Evolutionary conservation across 2,888 invertebrate species (phyloP).

Genomic region (Cheilosia scutellata): DNA sequence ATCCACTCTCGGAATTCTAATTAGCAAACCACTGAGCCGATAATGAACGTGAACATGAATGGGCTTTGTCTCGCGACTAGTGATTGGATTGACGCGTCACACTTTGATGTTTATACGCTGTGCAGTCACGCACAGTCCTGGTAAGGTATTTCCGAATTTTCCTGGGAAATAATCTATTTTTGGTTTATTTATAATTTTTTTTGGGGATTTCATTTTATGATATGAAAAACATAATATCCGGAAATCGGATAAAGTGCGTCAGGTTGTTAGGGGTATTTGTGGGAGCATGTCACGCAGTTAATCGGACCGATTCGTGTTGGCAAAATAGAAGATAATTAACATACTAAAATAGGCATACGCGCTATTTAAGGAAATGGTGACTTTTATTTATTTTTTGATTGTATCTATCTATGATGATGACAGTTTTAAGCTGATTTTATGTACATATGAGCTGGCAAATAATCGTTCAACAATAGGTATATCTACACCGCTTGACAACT

Average conservation of each 20-base stretch:
- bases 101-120: slow-evolving; percentile 20
- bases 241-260: too few species aligned
- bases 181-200: not conserved
- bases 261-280: too few species aligned
- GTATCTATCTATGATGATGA: too few species aligned
- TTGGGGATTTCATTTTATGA: slow-evolving; percentile 32
- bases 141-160: slow-evolving; percentile 12
- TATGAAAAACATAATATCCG: not conserved
- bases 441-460: too few species aligned
- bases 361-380: not conserved
- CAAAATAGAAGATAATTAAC: slow-evolving; percentile 49
- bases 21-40: slow-evolving; percentile 50
- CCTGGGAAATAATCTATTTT: slow-evolving; percentile 27
- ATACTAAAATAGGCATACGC: too few species aligned
- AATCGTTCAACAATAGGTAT: too few species aligned
- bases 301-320: slow-evolving; percentile 37
- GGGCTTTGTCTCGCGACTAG: slow-evolving; percentile 24
- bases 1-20: slow-evolving; percentile 70
- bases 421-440: too few species aligned
- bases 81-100: slow-evolving; percentile 22
- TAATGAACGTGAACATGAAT: slow-evolving; percentile 46
- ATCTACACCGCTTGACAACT: too few species aligned
- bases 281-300: not conserved
- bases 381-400: too few species aligned
- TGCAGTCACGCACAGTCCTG: not conserved